Evolutionary conservation across 1,140 invertebrate genomes (phyloP), one percentile per base, ranked within the genome.

Genomic region (Mya arenaria): DNA sequence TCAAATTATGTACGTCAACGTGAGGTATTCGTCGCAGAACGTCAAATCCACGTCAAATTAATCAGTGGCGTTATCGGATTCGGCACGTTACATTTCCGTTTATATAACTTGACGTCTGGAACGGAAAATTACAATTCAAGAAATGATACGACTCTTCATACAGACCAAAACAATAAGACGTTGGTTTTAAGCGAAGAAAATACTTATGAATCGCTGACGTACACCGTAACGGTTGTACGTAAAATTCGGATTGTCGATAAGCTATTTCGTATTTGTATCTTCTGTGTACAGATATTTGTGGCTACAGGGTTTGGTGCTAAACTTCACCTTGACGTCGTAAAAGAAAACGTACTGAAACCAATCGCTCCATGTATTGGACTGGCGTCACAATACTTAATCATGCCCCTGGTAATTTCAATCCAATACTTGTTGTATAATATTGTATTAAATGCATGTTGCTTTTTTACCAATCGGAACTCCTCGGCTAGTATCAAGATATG

Each of bases 271-370:
- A 79, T 81, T 0, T 32, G 88, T 4, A 86, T 92, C 0, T 86
- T 87, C 37, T 39, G 85, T 19, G 88, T 93, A n/a, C 71, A 93
- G 8, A 85, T 92, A 28, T 68, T 90, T 69, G 83, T 84, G 41
- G 92, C 89, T 17, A 79, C 92, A 19, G 91, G 88, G 32, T 93
- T 94, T 87, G 93, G 93, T 1, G 88, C 88, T 55, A 89, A 91
- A 56, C 65, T 92, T 10, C 89, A 92, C 52, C 30, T 92, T 3
- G 37, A 85, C 0, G 78, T 90, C 1, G 87, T 93, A 19, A 88
- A 87, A 39, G 69, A 84, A 15, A 87, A 89, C 2, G 62, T 93
- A 0, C 89, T 84, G 78, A 84, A 72, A 63, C 92, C 92, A 0
- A 66, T 92, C 1, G 91, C 90, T 5, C 91, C 91, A 0, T 34